phyloP scores from a whole-genome alignment of 1,140 invertebrate species.

The Nymphalis io region DNA sequence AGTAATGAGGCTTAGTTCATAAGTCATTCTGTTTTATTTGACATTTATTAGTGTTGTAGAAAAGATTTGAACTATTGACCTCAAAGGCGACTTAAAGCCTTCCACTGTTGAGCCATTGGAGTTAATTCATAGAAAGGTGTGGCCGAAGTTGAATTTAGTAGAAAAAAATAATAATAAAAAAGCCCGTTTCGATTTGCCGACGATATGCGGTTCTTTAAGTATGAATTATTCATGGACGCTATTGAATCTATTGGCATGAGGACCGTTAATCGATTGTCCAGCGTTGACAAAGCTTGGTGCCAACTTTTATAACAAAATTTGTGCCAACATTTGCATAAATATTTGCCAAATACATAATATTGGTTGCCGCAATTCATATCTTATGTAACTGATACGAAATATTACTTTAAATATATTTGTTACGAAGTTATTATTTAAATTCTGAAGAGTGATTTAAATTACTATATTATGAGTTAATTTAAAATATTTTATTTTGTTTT shows the following conservation, averaged over 20 bases:
- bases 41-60: background rate
- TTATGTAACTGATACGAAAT: background rate
- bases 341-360: conserved; percentile 10
- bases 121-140: conserved; percentile 20
- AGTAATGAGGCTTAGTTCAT: too few species aligned
- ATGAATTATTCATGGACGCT: conserved; percentile 36
- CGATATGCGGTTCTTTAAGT: background rate
- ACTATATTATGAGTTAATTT: too few species aligned
- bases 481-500: too few species aligned
- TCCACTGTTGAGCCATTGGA: background rate
- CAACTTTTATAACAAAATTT: conserved; percentile 8
- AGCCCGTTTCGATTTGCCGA: conserved; percentile 25
- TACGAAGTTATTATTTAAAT: background rate
- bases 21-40: background rate
- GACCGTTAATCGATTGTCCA: conserved; percentile 17
- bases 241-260: conserved; percentile 24
- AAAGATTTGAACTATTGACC: background rate
- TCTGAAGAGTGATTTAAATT: too few species aligned
- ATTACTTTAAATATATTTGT: background rate
- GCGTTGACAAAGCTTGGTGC: conserved; percentile 8
- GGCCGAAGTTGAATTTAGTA: conserved; percentile 25
- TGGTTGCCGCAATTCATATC: background rate
- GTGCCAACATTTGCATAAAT: conserved; percentile 13
- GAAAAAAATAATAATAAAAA: conserved; percentile 27
- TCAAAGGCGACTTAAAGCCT: background rate